Evolutionary conservation across 2,888 invertebrate species (phyloP).

Genomic region (Athalia cordata): DNA sequence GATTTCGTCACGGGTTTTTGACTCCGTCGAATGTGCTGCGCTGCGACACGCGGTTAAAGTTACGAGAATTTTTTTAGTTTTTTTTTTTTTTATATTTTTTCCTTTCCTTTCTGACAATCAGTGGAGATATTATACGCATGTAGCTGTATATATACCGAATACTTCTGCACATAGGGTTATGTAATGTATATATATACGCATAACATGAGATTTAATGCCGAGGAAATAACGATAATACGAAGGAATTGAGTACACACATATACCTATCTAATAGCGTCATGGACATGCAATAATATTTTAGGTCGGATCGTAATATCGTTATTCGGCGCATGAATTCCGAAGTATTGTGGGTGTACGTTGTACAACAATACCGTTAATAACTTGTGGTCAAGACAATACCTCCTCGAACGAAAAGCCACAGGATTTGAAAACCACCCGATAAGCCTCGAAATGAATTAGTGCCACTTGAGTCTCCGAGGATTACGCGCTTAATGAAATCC

Average conservation of each 20-base stretch:
- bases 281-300: no score
- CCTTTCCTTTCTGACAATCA: neutral
- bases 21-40: slow-evolving; percentile 51
- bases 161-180: no score
- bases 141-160: neutral
- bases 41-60: slow-evolving; percentile 1
- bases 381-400: slow-evolving; percentile 19
- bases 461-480: slow-evolving; percentile 38
- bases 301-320: no score
- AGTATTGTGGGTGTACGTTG: neutral
- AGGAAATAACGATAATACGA: no score
- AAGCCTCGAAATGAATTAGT: slow-evolving; percentile 33
- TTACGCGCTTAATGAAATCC: slow-evolving; percentile 39
- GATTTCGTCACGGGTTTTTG: slow-evolving; percentile 67
- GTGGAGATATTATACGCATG: neutral
- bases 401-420: slow-evolving; percentile 15
- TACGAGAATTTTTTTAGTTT: slow-evolving; percentile 36
- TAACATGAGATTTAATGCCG: no score
- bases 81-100: no score
- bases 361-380: neutral
- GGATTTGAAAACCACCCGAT: slow-evolving; percentile 36
- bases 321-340: neutral
- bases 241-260: no score
- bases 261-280: no score
- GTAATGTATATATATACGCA: no score